Evolutionary conservation across 2,888 invertebrate genomes (phyloP), one percentile per base, ranked within the genome.

Genomic region (Eilema caniola): DNA sequence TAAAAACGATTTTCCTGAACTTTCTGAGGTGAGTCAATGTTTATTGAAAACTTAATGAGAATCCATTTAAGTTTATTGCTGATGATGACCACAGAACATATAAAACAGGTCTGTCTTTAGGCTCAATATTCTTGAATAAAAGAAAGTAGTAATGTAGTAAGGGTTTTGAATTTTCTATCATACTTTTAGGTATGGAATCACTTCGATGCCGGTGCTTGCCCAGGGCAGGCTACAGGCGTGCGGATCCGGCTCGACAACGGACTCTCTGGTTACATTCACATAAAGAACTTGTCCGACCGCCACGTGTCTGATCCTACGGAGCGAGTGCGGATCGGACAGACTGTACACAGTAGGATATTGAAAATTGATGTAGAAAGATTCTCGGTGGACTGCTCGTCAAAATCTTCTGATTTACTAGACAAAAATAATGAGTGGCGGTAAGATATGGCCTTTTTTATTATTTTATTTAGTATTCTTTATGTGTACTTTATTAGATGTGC

Each of bases 341-440:
- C 97, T 0, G 98, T 98, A 66, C 98, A 98, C 89, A 98, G 98
- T 82, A 96, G 99, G 53, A 97, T 99, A 78, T 97, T 97, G n/a
- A 99, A 99, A 94, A 99, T 99, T 62, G 99, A 99, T 82, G 98
- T 99, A 0, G 99, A 99, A 81, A 95, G 98, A 69, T 99, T 99
- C 89, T 97, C 97, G 0, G 98, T 98, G 0, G 99, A 99, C 85
- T 98, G 99, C 80, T 99, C 99, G 0, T 98, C 98, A 2, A 98
- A 98, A 85, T 97, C 98, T 0, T 98, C 99, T 0, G 99, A 99
- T 92, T 95, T 99, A 73, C 93, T 97, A 69, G 99, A 99, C 89
- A 97, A 97, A 87, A 98, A 98, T 89, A 97, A 97, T 78, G 98
- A 98, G 85, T 99, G 98, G 98, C 97, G 97, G 97, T 94, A 37